Base-by-base conservation (phyloP, 2,113 vertebrate species). In the Lepidothrix coronata region DNA sequence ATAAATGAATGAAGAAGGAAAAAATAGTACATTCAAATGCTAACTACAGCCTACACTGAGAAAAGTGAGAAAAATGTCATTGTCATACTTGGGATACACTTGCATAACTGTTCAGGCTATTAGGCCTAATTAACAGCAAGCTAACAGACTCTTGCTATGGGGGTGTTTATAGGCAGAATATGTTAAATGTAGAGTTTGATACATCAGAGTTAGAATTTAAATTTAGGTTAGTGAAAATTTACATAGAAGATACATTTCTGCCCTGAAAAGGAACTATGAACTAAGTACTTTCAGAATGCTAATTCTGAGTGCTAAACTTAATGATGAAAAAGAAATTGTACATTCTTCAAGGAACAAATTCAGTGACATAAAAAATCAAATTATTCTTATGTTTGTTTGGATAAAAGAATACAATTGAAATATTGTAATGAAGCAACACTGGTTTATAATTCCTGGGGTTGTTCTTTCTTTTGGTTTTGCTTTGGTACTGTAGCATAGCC, bases 21-120 rank as follows among this genome's bases (percentile, higher is more conserved):
- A 94, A 90, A 88, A 73, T 61, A 70, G 71, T 70, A 62, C 80
- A 95, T 93, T 95, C 76, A 93, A 91, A 93, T 97, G 83, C 84
- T 96, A 93, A 93, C 86, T 89, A 57, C 83, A 89, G 57, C 86
- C 89, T 81, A 92, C 91, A 87, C 80, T 67, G 61, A 82, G 44
- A 81, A 92, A 95, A 95, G 86, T 80, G 72, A 92, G 80, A 91
- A 92, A 78, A 91, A 92, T 89, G 13, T 72, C 80, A 84, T 88
- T 96, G 92, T 92, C 61, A 52, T 71, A 75, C 59, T 71, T 11
- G 8, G 52, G 59, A 93, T 63, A 65, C 63, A 80, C 89, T 95
- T 96, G 86, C 70, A 31, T 91, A 95, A 95, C 92, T 75, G 44
- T 87, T 84, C 89, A 85, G 86, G 25, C 30, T 92, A 89, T 96